Evolutionary conservation across 2,888 invertebrate genomes (phyloP), one percentile per base, ranked within the genome.

Genomic region (Hydraecia micacea): DNA sequence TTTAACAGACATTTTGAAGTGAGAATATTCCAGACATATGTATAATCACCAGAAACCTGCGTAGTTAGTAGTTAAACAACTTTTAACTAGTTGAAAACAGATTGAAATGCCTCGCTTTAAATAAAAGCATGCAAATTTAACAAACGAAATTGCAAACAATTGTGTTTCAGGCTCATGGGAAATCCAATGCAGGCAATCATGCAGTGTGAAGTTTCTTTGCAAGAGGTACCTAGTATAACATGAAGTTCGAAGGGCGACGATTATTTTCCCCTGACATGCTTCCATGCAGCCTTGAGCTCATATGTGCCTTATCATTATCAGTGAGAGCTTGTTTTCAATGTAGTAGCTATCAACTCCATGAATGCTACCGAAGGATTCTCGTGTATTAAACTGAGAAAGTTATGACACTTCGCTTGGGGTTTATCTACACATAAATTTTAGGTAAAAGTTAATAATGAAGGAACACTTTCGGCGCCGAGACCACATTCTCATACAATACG

Each of bases 131-230:
- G 66, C 80, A 73, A 36, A 68, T 83, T 75, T 60, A 71, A 70
- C 49, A 73, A 76, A 75, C 36, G 72, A 71, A 32, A 79, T 70
- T 75, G 68, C 58, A 74, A 71, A 78, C 78, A 70, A 75, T 83
- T 79, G 72, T 79, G 77, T 73, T 79, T 73, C 70, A 63, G 75
- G 60, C 88, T 86, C 90, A 80, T 83, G 90, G 92, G 91, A 91
- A 91, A 91, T 91, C 79, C 77, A 83, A 74, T 83, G 84, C 85
- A 75, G 63, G 79, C 75, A 86, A 88, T 91, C 86, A 89, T 90
- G 87, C 86, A 89, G 87, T 78, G 83, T 82, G 75, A 86, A 87
- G 87, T 87, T 85, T 71, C 65, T 85, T 80, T 77, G 69, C 62
- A 73, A 28, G n/a, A n/a, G 28, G 62, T 78, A 71, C 66, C 55